Percentiles rank a stretch among this genome's conserved stretches.
Conservation (phyloP, 2,113 vertebrate genomes). For the Heloderma charlesbogerti region DNA sequence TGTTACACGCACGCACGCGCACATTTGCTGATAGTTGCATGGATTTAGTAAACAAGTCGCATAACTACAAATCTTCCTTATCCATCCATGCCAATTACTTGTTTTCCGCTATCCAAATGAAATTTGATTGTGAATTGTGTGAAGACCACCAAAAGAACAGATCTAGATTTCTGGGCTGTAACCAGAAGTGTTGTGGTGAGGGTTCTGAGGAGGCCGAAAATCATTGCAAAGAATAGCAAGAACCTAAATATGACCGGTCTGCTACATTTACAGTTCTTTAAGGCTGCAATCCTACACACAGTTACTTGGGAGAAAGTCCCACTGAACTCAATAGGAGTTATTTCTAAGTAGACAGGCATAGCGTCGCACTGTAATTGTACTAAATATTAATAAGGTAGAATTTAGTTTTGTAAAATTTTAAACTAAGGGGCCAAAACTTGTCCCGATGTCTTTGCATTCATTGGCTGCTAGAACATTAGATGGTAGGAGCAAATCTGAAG, state of each 20-base stretch:
- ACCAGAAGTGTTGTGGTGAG: background rate
- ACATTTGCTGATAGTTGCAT: background rate
- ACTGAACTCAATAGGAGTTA: no score
- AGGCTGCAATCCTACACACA: background rate
- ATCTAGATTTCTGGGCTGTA: background rate
- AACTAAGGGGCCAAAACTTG: background rate
- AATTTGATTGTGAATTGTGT: background rate
- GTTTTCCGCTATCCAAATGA: background rate
- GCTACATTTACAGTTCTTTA: background rate
- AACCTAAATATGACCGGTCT: background rate
- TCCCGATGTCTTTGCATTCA: background rate
- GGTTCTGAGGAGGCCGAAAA: background rate
- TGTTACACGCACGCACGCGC: conserved; percentile 3
- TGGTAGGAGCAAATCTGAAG: no score
- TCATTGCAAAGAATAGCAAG: background rate
- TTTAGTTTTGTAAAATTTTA: background rate
- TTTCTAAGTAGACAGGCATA: no score
- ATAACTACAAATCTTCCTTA: background rate
- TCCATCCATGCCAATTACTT: background rate
- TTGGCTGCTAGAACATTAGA: background rate
- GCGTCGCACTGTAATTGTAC: no score
- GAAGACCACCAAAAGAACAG: background rate
- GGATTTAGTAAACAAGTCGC: background rate
- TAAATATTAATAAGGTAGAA: background rate
- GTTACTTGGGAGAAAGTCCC: no score